Conservation (phyloP, 2,797 vertebrate genomes). For the Premnoplex brunnescens region DNA sequence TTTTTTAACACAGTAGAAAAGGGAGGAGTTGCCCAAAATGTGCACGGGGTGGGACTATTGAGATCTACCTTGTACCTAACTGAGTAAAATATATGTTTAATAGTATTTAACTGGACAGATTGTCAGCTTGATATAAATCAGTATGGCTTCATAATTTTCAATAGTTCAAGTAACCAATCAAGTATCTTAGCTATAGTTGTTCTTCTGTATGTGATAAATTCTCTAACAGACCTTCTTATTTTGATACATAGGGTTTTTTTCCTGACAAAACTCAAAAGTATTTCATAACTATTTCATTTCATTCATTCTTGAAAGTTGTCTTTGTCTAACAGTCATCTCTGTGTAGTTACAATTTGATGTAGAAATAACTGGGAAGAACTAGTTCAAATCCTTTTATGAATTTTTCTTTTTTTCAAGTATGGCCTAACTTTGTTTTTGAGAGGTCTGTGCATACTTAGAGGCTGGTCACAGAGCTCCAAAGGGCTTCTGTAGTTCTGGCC, state of each 20-base stretch:
- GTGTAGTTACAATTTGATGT: not conserved
- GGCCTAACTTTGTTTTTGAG: not conserved
- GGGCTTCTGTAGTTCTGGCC: not conserved
- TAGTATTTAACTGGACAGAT: not conserved
- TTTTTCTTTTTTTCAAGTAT: not conserved
- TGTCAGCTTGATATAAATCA: not conserved
- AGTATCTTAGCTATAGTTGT: not conserved
- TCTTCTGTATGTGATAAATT: not conserved
- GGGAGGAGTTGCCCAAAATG: not conserved
- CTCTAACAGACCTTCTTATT: not conserved
- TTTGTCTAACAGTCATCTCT: not conserved
- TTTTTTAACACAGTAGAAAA: not conserved
- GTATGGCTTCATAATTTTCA: not conserved
- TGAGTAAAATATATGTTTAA: not conserved
- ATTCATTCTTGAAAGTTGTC: not conserved
- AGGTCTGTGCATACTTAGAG: not conserved
- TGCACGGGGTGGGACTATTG: not conserved
- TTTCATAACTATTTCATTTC: rapidly evolving
- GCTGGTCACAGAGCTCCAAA: not conserved
- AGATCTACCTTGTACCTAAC: not conserved
- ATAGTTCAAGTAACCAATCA: not conserved
- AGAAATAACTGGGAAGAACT: not conserved
- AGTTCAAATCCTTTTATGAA: not conserved
- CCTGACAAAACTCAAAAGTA: not conserved
- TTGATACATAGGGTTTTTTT: not conserved